Conservation (phyloP, 1,140 invertebrate species). For the Lordiphosa clarofinis region DNA sequence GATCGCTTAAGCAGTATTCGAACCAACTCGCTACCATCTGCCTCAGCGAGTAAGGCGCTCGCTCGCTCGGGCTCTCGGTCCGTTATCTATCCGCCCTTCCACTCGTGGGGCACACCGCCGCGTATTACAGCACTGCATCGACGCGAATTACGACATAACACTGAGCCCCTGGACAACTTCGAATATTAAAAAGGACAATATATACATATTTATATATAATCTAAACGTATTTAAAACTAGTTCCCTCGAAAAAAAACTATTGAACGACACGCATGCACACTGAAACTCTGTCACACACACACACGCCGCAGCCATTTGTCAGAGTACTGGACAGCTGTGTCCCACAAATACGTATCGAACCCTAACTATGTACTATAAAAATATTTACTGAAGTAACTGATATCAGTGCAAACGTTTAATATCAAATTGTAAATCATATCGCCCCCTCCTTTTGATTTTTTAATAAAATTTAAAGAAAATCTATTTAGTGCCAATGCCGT, state of each 20-base stretch:
- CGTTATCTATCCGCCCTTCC: conserved; percentile 47
- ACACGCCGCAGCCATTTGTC: conserved; percentile 17
- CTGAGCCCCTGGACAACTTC: conserved; percentile 49
- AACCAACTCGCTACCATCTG: conserved; percentile 59
- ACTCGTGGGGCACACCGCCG: conserved; percentile 76
- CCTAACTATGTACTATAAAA: conserved; percentile 33
- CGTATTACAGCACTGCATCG: conserved; percentile 78
- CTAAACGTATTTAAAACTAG: conserved; percentile 22
- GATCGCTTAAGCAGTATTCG: conserved; percentile 38
- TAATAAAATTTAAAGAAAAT: conserved; percentile 11
- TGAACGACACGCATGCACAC: conserved; percentile 7
- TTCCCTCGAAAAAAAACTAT: conserved; percentile 20
- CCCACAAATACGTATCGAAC: conserved; percentile 31
- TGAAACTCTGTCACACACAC: conserved; percentile 24
- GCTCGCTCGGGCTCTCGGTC: conserved; percentile 16
- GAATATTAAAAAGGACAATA: conserved; percentile 57
- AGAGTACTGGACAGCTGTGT: conserved; percentile 30
- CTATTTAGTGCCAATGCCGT: conserved; percentile 61
- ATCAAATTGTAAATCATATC: conserved; percentile 61
- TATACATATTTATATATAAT: conserved; percentile 26
- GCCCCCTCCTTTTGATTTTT: conserved; percentile 21
- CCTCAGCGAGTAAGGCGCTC: conserved; percentile 12
- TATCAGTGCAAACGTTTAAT: conserved; percentile 66
- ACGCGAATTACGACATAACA: conserved; percentile 69
- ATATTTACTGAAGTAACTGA: conserved; percentile 56